phyloP scores from a whole-genome alignment of 1,140 invertebrate genomes.

The Ips typographus region DNA sequence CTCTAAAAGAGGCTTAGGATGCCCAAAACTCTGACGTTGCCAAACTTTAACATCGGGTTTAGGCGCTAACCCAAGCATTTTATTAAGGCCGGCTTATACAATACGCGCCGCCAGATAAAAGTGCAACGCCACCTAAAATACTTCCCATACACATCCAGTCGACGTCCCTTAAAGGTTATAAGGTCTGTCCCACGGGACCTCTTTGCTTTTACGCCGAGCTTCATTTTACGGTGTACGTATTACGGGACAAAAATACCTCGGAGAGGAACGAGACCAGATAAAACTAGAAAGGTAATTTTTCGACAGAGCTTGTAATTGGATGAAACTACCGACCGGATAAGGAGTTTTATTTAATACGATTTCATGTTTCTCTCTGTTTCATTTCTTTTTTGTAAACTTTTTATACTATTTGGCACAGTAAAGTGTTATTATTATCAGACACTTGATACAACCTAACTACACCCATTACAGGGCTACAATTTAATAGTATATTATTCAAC shows the following conservation, averaged over 20 bases:
- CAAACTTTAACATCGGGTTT: too few species aligned
- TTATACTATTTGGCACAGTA: too few species aligned
- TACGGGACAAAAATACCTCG: constrained; percentile 15
- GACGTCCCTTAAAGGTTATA: constrained; percentile 18
- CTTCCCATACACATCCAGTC: constrained; percentile 2
- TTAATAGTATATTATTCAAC: too few species aligned
- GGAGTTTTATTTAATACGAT: constrained; percentile 10
- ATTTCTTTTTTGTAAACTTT: neutral
- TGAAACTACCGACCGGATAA: constrained; percentile 13
- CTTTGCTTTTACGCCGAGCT: constrained; percentile 24
- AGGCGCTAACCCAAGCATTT: too few species aligned
- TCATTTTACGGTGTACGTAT: constrained; percentile 25
- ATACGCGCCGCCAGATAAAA: neutral
- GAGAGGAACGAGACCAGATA: constrained; percentile 20
- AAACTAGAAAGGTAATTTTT: constrained; percentile 21
- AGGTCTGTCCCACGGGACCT: constrained; percentile 6
- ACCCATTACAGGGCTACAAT: too few species aligned
- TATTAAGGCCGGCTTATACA: too few species aligned
- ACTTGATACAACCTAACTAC: too few species aligned
- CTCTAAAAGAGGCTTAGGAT: too few species aligned
- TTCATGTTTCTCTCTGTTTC: constrained; percentile 1
- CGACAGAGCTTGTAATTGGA: constrained; percentile 12
- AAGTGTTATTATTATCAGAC: too few species aligned
- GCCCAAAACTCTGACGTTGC: too few species aligned
- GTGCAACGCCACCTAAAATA: constrained; percentile 12